These are phyloP conservation scores for Mesitornis unicolor DNA, from an alignment of 2,113 vertebrate species.

Conservation along the genomic window DNA sequence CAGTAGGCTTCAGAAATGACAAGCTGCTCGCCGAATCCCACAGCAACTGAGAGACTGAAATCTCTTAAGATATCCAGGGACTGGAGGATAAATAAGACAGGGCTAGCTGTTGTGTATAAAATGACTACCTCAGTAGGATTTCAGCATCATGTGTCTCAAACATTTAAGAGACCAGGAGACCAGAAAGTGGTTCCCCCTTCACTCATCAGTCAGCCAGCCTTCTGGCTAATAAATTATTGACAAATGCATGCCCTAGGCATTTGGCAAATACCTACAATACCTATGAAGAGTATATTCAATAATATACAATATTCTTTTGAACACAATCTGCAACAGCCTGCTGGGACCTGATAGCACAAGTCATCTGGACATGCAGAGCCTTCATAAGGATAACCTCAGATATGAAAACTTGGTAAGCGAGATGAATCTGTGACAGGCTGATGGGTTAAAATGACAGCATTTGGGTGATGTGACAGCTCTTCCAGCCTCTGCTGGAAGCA, in stretches of 20 bases:
- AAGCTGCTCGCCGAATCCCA: neutral
- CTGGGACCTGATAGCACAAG: neutral
- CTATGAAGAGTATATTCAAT: too few relatives aligned
- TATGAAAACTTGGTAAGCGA: neutral
- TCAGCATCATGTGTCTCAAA: neutral
- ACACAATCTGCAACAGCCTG: neutral
- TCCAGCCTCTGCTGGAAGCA: neutral
- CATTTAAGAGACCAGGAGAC: neutral
- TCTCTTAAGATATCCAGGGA: neutral
- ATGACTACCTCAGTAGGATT: neutral
- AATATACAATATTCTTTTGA: neutral
- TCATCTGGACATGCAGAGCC: rapidly evolving
- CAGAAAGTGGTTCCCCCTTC: neutral
- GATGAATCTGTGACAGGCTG: neutral
- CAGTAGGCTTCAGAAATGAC: neutral
- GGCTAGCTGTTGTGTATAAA: neutral
- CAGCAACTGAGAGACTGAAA: neutral
- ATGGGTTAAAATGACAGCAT: neutral
- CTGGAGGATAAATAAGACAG: neutral
- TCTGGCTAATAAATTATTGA: neutral
- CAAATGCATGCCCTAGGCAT: neutral
- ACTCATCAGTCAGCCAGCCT: neutral
- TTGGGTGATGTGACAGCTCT: rapidly evolving
- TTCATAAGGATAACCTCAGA: neutral
- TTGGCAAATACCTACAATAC: neutral